Evolutionary conservation across 2,888 invertebrate genomes (phyloP).

Genomic region (Hirtodrosophila cameraria): DNA sequence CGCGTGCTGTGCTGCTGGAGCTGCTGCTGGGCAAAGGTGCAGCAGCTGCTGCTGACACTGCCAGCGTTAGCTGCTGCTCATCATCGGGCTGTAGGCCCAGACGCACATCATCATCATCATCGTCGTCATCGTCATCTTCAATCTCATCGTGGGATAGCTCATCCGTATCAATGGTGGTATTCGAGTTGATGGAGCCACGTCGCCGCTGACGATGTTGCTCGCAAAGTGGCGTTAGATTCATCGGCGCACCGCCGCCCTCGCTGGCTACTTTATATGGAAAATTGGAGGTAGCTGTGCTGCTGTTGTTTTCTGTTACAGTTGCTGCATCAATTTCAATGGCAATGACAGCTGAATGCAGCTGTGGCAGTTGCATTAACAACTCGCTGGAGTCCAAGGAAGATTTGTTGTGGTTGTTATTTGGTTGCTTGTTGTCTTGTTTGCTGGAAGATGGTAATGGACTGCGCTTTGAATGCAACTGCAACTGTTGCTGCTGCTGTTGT

Average conservation of each 20-base stretch:
- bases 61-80: constrained; percentile 58
- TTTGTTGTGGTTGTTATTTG: constrained; percentile 56
- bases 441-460: constrained; percentile 66
- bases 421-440: constrained; percentile 22
- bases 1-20: constrained; percentile 61
- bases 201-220: constrained; percentile 58
- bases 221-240: constrained; percentile 71
- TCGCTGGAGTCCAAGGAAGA: constrained; percentile 81
- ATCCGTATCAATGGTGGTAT: constrained; percentile 78
- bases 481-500: constrained; percentile 18
- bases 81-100: constrained; percentile 57
- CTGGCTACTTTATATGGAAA: constrained; percentile 78
- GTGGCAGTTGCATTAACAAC: constrained; percentile 61
- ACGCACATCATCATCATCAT: constrained; percentile 68
- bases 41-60: constrained; percentile 7
- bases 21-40: constrained; percentile 46
- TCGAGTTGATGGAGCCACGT: constrained; percentile 73
- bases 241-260: constrained; percentile 66
- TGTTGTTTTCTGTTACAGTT: constrained; percentile 81
- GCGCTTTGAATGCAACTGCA: constrained; percentile 42
- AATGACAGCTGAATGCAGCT: constrained; percentile 66
- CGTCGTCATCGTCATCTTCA: constrained; percentile 43
- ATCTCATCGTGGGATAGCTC: constrained; percentile 71
- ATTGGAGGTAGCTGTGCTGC: constrained; percentile 80
- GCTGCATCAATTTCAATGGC: constrained; percentile 82